A percentile compares a stretch with the other conserved stretches of the same genome.
Conservation (phyloP, 2,113 vertebrate species). For the Nyctibius bracteatus region DNA sequence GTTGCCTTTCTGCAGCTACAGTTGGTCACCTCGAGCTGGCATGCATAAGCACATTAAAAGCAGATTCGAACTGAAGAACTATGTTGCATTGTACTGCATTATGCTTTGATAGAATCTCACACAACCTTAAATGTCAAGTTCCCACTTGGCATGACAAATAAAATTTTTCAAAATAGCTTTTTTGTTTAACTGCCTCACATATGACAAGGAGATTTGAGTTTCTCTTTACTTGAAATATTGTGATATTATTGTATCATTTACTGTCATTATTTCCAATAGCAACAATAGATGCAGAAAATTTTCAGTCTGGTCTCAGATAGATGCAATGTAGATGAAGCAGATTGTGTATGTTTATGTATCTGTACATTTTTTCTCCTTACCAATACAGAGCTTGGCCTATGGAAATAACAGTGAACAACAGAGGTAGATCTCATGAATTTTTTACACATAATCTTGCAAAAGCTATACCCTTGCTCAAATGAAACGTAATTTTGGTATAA, state of each 20-base stretch:
- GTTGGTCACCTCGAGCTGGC: neutral
- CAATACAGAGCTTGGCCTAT: rapidly evolving
- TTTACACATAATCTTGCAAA: neutral
- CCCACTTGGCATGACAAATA: neutral
- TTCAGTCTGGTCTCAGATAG: neutral
- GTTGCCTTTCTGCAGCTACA: neutral
- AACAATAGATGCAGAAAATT: neutral
- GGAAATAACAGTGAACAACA: neutral
- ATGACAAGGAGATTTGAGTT: neutral
- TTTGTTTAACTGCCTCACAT: neutral
- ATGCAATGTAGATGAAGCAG: neutral
- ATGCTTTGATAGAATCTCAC: neutral
- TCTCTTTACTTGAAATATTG: neutral
- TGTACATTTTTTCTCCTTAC: neutral
- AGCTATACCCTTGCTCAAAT: neutral
- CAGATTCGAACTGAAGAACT: neutral
- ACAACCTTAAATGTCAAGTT: neutral
- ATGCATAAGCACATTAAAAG: neutral
- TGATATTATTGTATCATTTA: neutral
- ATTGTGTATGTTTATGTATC: neutral
- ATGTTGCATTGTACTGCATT: neutral
- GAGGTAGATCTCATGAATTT: neutral
- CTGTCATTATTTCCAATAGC: neutral
- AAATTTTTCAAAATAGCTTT: neutral
- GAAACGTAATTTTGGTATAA: neutral